Conservation (phyloP, 2,113 vertebrate species). For the Salvelinus alpinus region DNA sequence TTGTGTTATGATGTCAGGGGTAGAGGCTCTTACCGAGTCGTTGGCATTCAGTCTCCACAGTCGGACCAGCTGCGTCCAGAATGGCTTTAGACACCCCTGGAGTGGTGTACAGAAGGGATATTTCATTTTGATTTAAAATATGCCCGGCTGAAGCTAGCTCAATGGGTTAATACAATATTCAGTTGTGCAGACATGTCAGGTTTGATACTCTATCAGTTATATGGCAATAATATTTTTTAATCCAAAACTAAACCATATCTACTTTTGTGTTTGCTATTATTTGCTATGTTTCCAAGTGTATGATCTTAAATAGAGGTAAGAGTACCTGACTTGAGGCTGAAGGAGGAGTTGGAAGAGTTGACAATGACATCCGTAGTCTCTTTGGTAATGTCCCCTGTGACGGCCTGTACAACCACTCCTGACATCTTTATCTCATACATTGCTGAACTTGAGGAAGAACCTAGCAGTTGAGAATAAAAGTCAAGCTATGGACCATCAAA, state of each 20-base stretch:
- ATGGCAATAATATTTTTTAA: too few relatives aligned
- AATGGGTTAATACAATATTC: too few relatives aligned
- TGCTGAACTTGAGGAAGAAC: conserved; percentile 18
- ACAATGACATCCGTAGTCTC: conserved; percentile 85
- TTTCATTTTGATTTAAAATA: background rate
- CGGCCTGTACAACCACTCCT: conserved; percentile 72
- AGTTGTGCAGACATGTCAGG: too few relatives aligned
- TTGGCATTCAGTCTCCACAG: conserved; percentile 72
- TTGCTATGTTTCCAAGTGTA: too few relatives aligned
- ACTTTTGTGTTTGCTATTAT: too few relatives aligned
- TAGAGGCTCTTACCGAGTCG: conserved; percentile 66
- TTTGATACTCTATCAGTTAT: too few relatives aligned
- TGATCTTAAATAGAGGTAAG: too few relatives aligned
- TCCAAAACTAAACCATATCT: too few relatives aligned
- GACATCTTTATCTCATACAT: conserved; percentile 79
- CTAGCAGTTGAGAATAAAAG: background rate
- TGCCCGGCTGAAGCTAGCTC: too few relatives aligned
- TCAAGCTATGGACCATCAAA: too few relatives aligned
- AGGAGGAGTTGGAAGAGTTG: conserved; percentile 76
- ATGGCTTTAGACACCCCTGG: conserved; percentile 89
- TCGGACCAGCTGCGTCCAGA: conserved; percentile 80
- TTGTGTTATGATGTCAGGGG: background rate
- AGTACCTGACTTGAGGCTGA: conserved; percentile 79
- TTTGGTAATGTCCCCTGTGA: conserved; percentile 83
- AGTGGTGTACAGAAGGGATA: background rate